phyloP scores from a whole-genome alignment of 1,140 invertebrate genomes.

The Ctenoplectra terminalis region DNA sequence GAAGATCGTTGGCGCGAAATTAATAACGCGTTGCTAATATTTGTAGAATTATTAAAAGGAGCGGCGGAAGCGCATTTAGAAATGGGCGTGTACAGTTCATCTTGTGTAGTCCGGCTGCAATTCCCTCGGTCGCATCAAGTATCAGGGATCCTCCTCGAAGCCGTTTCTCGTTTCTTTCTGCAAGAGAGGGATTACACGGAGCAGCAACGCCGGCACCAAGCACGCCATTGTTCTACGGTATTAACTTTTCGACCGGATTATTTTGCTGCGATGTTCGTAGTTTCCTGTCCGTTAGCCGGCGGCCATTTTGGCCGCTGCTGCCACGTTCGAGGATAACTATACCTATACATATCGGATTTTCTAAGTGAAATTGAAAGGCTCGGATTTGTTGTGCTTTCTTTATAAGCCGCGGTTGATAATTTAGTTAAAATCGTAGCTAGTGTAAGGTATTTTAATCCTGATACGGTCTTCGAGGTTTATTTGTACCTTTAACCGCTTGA shows the following conservation, averaged over 20 bases:
- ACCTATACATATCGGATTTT: not conserved
- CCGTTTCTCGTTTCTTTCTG: constrained; percentile 23
- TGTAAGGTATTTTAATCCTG: no score
- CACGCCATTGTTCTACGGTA: constrained; percentile 43
- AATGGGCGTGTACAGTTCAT: not conserved
- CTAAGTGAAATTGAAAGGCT: not conserved
- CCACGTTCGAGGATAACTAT: not conserved
- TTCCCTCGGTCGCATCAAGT: not conserved
- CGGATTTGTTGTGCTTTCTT: no score
- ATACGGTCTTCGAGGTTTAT: no score
- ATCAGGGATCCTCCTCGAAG: constrained; percentile 16
- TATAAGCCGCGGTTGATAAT: no score
- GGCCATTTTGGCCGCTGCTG: constrained; percentile 12
- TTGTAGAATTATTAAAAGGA: constrained; percentile 5
- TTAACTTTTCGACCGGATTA: constrained; percentile 58
- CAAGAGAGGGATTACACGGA: constrained; percentile 18
- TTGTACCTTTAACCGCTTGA: no score
- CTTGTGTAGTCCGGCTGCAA: not conserved
- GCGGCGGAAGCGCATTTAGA: constrained; percentile 9
- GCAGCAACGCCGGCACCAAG: constrained; percentile 4
- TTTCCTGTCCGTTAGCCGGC: constrained; percentile 22
- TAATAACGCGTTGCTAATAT: constrained; percentile 32
- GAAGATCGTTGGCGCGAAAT: not conserved
- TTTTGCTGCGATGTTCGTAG: constrained; percentile 20
- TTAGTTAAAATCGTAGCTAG: no score